Percentiles rank a stretch among this genome's conserved stretches.
Evolutionary conservation across 2,888 invertebrate species (phyloP).

Genomic region (Phorcus lineatus): DNA sequence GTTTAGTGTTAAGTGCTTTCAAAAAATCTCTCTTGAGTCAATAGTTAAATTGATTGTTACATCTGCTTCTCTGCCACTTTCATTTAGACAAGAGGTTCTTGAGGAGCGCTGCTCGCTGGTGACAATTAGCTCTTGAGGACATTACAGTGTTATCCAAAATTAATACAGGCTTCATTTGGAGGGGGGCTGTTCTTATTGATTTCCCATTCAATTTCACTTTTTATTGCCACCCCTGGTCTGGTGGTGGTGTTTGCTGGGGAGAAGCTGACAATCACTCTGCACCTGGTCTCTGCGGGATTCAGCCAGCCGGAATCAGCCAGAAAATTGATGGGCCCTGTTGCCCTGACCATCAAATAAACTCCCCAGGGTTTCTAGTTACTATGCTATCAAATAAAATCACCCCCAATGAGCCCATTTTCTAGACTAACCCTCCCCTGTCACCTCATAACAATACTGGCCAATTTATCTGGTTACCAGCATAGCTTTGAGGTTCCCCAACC

Average conservation of each 20-base stretch:
- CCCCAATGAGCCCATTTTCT: slow-evolving; percentile 7
- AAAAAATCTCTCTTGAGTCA: too few species aligned
- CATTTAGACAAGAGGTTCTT: not conserved
- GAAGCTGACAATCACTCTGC: slow-evolving; percentile 4
- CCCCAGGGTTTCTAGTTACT: not conserved
- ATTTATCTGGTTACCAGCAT: not conserved
- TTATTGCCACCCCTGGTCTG: not conserved
- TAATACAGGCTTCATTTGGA: slow-evolving; percentile 6
- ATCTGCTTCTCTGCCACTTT: not conserved
- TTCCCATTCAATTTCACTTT: slow-evolving; percentile 10
- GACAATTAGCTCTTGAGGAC: not conserved
- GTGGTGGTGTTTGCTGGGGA: not conserved
- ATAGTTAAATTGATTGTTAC: too few species aligned
- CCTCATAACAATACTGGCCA: slow-evolving; percentile 10
- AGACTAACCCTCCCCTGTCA: not conserved
- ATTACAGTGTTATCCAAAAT: not conserved
- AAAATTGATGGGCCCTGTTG: slow-evolving; percentile 7
- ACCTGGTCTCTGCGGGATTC: slow-evolving; percentile 6
- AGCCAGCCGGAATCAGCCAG: slow-evolving; percentile 4
- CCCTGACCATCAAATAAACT: slow-evolving; percentile 8
- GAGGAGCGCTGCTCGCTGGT: not conserved
- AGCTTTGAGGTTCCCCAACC: not conserved
- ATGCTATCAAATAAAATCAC: slow-evolving; percentile 11
- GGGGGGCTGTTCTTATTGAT: not conserved
- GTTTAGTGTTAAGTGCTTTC: too few species aligned